Base-by-base conservation (phyloP, 2,888 invertebrate genomes). In the Nycteola revayana region DNA sequence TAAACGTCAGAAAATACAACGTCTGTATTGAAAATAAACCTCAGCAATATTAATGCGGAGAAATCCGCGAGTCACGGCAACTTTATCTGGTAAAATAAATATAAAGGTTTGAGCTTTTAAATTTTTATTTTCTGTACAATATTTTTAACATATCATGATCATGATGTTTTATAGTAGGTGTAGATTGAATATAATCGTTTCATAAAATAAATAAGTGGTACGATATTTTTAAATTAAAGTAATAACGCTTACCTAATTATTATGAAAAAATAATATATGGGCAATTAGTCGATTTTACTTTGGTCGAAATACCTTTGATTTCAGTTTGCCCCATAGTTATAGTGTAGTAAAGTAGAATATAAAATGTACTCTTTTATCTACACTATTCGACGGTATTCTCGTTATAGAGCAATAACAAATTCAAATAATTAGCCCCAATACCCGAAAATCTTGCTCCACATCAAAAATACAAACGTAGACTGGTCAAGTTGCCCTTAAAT, bases 41-140 rank as follows among this genome's bases (percentile, higher is more conserved):
- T 28, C 14, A 31, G 33, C 31, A 25, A 25, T 17, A 35, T 40
- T 18, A 30, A 25, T 22, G 25, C 23, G 31, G 35, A 34, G 25
- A 21, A n/a, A 39, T 32, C 32, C 36, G 39, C 48, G 53, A 53
- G 38, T 52, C 36, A 52, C 21, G 34, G 23, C 22, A 30, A 25
- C 33, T 27, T 42, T 14, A 40, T 34, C 41, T 44, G 43, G 36
- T 46, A 44, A 46, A 57, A 54, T 59, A 52, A 51, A 58, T 60
- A 49, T 53, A 51, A 55, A 55, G 51, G 53, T 48, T 38, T 51
- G 46, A 42, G 51, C 53, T 40, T 42, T 42, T 45, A 49, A 57
- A 56, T 53, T 57, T 59, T 63, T 51, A 60, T 54, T 55, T 56
- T 58, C 44, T 39, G 51, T 55, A 50, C 48, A 54, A 52, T 54